These are phyloP conservation scores for Falcunculus frontatus DNA, from an alignment of 2,113 vertebrate genomes.

Conservation along the genomic window DNA sequence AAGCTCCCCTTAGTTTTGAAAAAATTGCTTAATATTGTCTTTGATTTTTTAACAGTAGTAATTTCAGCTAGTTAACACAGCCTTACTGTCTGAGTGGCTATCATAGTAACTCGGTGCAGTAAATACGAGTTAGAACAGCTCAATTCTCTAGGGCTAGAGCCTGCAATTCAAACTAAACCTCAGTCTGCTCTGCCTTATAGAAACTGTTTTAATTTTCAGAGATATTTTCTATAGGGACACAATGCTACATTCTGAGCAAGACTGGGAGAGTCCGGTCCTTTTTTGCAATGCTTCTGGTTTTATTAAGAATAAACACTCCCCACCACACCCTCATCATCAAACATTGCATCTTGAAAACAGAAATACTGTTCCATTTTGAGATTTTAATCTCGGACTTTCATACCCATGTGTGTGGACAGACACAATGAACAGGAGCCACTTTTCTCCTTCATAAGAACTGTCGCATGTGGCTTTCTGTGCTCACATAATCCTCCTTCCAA, in stretches of 20 bases:
- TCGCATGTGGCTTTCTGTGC: conserved; percentile 23
- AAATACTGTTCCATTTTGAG: not conserved
- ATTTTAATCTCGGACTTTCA: conserved; percentile 7
- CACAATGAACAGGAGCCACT: conserved; percentile 2
- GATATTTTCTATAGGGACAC: not conserved
- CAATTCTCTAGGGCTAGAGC: not conserved
- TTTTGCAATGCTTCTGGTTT: not conserved
- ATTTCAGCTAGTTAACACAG: not conserved
- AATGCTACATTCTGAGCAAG: not conserved
- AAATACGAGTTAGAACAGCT: not conserved
- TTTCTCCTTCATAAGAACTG: conserved; percentile 14
- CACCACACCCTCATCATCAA: not conserved
- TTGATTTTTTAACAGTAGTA: not conserved
- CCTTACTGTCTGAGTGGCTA: not conserved
- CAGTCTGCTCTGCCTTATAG: not conserved
- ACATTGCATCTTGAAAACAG: not conserved
- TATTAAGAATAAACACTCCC: not conserved
- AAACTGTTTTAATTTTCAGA: not conserved
- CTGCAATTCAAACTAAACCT: not conserved
- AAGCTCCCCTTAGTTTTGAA: not conserved
- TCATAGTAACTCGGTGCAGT: not conserved
- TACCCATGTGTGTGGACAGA: not conserved
- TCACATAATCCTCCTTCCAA: conserved; percentile 57
- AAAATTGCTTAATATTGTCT: not conserved
- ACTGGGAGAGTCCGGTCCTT: not conserved